A percentile compares a stretch with the other conserved stretches of the same genome.
Conservation (phyloP, 2,888 invertebrate species). For the Apamea sordens region DNA sequence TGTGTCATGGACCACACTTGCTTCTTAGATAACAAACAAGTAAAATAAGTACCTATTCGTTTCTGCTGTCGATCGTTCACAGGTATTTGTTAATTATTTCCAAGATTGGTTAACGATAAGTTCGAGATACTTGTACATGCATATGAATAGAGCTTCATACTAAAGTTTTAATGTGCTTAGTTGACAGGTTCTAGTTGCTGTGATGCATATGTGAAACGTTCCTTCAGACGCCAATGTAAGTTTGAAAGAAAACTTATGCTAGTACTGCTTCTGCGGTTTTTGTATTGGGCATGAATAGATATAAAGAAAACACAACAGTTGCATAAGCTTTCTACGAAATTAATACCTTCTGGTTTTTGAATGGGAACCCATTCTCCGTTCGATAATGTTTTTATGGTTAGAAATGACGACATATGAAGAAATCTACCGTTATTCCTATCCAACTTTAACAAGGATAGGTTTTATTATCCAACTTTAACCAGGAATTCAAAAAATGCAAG, state of each 20-base stretch:
- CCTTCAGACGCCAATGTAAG: not conserved
- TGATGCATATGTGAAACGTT: not conserved
- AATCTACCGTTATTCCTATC: not conserved
- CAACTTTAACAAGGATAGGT: not conserved
- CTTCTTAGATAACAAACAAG: slow-evolving; percentile 13
- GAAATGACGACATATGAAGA: not conserved
- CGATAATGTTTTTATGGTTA: not conserved
- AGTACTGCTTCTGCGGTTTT: not conserved
- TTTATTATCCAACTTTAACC: not conserved
- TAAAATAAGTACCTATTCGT: slow-evolving; percentile 24
- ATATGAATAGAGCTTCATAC: not conserved
- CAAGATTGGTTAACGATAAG: slow-evolving; percentile 1
- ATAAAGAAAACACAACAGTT: not conserved
- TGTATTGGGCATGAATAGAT: not conserved
- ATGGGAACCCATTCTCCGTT: slow-evolving; percentile 3
- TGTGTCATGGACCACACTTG: slow-evolving; percentile 12
- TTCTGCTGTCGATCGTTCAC: not conserved
- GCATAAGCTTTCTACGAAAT: not conserved
- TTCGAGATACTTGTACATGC: slow-evolving; percentile 4
- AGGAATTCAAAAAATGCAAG: not conserved
- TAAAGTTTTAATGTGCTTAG: slow-evolving; percentile 4
- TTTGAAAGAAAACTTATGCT: not conserved
- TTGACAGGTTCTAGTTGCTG: slow-evolving; percentile 1
- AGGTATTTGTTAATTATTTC: not conserved
- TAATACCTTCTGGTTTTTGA: not conserved